These are phyloP conservation scores for Hyperoplus lanceolatus DNA, from an alignment of 2,797 vertebrate species.

Conservation along the genomic window DNA sequence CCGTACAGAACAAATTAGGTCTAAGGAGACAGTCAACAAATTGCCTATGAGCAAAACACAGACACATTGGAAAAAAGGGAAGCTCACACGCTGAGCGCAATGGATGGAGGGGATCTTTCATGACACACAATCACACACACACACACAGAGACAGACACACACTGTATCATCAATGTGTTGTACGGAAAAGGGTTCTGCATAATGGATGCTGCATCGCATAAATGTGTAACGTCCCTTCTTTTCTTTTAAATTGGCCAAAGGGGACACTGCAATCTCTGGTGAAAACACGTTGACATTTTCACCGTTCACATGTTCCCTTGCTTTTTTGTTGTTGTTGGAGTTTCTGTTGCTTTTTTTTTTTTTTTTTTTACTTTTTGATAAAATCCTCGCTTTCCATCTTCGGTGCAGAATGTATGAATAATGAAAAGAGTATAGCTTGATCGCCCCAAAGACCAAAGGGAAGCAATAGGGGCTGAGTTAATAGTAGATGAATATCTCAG, in stretches of 20 bases:
- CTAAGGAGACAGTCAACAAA: constrained; percentile 72
- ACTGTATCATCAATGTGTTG: constrained; percentile 11
- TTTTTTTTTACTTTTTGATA: constrained; percentile 27
- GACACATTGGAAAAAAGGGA: constrained; percentile 41
- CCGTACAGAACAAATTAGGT: constrained; percentile 67
- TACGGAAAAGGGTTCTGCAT: constrained; percentile 31
- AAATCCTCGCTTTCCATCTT: constrained; percentile 17
- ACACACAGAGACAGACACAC: constrained; percentile 9
- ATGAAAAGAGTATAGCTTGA: constrained; percentile 13
- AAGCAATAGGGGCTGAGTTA: constrained; percentile 7
- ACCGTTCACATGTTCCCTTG: constrained; percentile 4
- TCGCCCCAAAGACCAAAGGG: constrained; percentile 13
- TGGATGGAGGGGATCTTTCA: constrained; percentile 39
- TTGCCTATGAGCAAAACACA: constrained; percentile 60
- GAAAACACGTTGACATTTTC: constrained; percentile 25
- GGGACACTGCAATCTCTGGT: constrained; percentile 13
- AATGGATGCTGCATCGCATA: constrained; percentile 49
- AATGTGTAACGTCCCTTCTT: constrained; percentile 26
- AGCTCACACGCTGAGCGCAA: constrained; percentile 17
- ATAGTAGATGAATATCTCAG: neutral
- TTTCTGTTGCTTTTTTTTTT: too few relatives aligned
- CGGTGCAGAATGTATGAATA: constrained; percentile 12
- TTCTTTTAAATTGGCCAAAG: constrained; percentile 16
- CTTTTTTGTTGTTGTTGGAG: constrained; percentile 1
- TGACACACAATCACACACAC: constrained; percentile 2